Evolutionary conservation across 2,797 vertebrate genomes (phyloP), one percentile per base, ranked within the genome.

Genomic region (Pseudomugil gertrudae): DNA sequence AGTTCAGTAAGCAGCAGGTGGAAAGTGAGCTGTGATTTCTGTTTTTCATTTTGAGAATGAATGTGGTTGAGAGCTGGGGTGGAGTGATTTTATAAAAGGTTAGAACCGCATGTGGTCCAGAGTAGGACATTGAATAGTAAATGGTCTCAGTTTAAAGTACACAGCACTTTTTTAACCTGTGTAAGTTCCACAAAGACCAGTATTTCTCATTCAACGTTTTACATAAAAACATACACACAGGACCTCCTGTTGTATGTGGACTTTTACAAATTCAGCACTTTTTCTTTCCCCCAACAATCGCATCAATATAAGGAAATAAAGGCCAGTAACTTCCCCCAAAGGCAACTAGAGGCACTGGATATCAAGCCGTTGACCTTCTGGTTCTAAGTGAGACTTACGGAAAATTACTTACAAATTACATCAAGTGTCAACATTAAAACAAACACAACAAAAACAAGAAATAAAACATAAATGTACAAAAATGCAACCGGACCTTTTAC

Each of bases 11-110:
- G 27, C 56, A 67, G 67, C 56, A 52, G 56, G 45, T 70, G 62
- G 56, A 68, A 59, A 40, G 56, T 64, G 69, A 69, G 23, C 58
- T 51, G 33, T 57, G 48, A 73, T 70, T 72, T 74, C 55, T 36
- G 74, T 45, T 7, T 63, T 61, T 55, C 26, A 68, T 63, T 63
- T 9, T 50, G 29, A 66, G 59, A 38, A 54, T 62, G 53, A 76
- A 63, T 57, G 69, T 48, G 24, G 54, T 26, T 59, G 50, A 76
- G 50, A 60, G 33, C 32, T 54, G 36, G 14, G 29, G 4, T 11
- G 1, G 27, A 29, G 4, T 32, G 24, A 13, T 17, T 24, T 9
- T 47, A 10, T 21, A 9, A 47, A 23, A 47, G 9, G 45, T 10
- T 21, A 23, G 23, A 47, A 10, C 21, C n/a, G 4, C 45, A 47